Conservation (phyloP, 1,140 invertebrate species). For the Mycetomoellerius zeteki region DNA sequence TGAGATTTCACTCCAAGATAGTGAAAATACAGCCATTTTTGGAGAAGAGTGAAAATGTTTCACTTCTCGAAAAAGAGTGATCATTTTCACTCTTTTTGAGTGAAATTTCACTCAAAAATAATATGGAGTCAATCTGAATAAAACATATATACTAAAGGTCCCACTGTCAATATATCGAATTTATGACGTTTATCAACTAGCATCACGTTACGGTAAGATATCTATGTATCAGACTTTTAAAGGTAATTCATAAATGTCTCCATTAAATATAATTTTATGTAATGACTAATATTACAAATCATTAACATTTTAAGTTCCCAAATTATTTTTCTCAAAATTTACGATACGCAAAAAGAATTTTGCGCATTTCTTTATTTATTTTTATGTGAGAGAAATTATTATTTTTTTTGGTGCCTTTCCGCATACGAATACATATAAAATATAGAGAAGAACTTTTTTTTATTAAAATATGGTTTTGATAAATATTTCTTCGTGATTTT, state of each 20-base stretch:
- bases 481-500: neutral
- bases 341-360: neutral
- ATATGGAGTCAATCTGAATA: neutral
- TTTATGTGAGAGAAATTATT: neutral
- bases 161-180: neutral
- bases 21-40: no score
- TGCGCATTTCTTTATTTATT: conserved; percentile 4
- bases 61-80: no score
- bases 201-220: neutral
- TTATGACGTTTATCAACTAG: neutral
- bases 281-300: neutral
- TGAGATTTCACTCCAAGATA: no score
- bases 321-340: neutral
- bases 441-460: neutral
- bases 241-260: neutral
- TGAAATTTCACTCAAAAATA: no score
- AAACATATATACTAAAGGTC: neutral
- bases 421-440: neutral
- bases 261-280: neutral
- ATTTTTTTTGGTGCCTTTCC: neutral
- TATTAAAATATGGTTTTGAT: neutral
- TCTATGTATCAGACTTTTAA: neutral
- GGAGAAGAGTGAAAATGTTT: no score
- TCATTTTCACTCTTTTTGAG: no score
- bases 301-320: neutral